A percentile compares a stretch with the other conserved stretches of the same genome.
Evolutionary conservation across 2,797 vertebrate species (phyloP).

Genomic region (Channallabes apus): DNA sequence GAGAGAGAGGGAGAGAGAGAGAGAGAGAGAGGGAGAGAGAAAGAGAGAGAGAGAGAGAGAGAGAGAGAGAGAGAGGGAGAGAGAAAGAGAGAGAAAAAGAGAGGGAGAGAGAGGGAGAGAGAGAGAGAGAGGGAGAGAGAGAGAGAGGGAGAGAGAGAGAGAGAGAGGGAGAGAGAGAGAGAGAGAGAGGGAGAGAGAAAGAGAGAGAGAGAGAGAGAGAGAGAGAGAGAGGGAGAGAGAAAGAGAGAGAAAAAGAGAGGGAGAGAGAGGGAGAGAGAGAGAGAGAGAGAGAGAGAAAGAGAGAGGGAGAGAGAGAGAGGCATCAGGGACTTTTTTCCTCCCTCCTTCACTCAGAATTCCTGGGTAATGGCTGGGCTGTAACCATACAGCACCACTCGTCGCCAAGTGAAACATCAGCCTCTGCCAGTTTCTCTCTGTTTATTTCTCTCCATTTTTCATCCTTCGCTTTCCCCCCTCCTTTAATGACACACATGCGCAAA

Average conservation of each 20-base stretch:
- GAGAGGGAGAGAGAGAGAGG: constrained; percentile 50
- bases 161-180: no score
- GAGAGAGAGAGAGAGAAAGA: constrained; percentile 19
- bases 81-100: no score
- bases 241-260: constrained; percentile 13
- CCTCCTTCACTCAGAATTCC: constrained; percentile 72
- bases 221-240: no score
- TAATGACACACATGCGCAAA: constrained; percentile 59
- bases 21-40: no score
- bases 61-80: no score
- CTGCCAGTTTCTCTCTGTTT: constrained; percentile 73
- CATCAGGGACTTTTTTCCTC: constrained; percentile 55
- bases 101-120: no score
- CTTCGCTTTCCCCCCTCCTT: constrained; percentile 55
- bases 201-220: no score
- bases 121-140: no score
- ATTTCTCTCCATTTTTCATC: constrained; percentile 77
- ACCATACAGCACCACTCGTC: constrained; percentile 63
- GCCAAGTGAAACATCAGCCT: constrained; percentile 77
- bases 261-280: background rate
- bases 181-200: no score
- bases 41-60: no score
- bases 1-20: no score
- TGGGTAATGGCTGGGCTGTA: constrained; percentile 76
- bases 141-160: no score